A percentile compares a stretch with the other conserved stretches of the same genome.
Conservation (phyloP, 1,140 invertebrate species). For the Hylyphantes graminicola region DNA sequence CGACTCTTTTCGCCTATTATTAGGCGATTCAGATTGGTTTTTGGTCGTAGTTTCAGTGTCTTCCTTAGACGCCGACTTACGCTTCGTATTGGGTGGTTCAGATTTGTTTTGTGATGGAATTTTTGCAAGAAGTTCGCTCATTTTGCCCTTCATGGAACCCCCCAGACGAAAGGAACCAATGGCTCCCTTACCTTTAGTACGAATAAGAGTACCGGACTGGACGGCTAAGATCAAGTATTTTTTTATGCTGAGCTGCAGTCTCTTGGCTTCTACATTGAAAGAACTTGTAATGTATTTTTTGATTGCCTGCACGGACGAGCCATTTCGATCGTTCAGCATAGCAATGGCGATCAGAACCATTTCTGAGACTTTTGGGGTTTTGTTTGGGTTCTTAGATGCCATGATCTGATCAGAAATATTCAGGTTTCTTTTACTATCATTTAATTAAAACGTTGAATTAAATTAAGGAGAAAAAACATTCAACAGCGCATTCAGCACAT, state of each 20-base stretch:
- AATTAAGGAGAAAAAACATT: neutral
- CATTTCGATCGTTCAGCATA: slow-evolving; percentile 70
- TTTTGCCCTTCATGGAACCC: slow-evolving; percentile 52
- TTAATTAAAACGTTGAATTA: neutral
- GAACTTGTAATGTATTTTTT: slow-evolving; percentile 75
- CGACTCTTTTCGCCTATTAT: too few relatives aligned
- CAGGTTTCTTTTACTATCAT: neutral
- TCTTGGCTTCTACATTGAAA: slow-evolving; percentile 73
- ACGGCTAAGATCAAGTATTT: slow-evolving; percentile 74
- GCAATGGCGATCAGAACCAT: slow-evolving; percentile 64
- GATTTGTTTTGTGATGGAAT: neutral
- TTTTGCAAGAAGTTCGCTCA: slow-evolving; percentile 65
- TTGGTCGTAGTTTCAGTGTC: too few relatives aligned
- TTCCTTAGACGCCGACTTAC: too few relatives aligned
- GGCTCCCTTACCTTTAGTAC: slow-evolving; percentile 75
- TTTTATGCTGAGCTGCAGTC: slow-evolving; percentile 72
- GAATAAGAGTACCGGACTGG: slow-evolving; percentile 72
- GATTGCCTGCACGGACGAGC: slow-evolving; percentile 74
- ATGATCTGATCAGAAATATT: slow-evolving; percentile 54
- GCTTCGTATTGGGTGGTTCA: neutral
- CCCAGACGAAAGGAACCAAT: slow-evolving; percentile 73
- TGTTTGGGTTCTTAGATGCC: slow-evolving; percentile 61
- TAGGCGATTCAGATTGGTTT: too few relatives aligned
- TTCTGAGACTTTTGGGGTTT: slow-evolving; percentile 61
- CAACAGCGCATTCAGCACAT: neutral